Base-by-base conservation (phyloP, 2,888 invertebrate genomes). In the Noctua pronuba region DNA sequence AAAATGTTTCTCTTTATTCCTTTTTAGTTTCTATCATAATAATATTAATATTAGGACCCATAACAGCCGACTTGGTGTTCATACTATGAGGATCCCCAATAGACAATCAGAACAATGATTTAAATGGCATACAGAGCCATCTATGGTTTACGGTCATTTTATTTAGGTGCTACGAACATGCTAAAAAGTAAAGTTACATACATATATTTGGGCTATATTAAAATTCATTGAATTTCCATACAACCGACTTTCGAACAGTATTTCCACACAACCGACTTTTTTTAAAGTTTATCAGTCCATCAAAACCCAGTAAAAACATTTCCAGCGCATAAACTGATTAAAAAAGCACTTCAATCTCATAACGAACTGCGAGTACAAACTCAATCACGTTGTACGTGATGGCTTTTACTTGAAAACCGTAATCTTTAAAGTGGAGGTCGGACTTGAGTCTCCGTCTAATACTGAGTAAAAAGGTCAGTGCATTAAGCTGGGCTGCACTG, bases 391-490 rank as follows among this genome's bases (percentile, higher is more conserved):
- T 49, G 16, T 73, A 85, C 77, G 77, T 64, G 72, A 69, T 28
- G 41, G 62, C 44, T 84, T 77, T 79, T 78, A 68, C 79, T 83
- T 83, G 55, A 77, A 86, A 86, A 79, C 65, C n/a, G 66, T 75
- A 73, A 70, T 75, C 66, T 71, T 68, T 72, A 78, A 79, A 86
- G 62, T 70, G 58, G 58, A 76, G 52, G 38, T 71, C 66, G 58
- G 41, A 66, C 68, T 75, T 66, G 66, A 77, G 65, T 73, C 65
- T 67, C 35, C 73, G n/a, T 79, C 66, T 52, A 80, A 72, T 75
- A 72, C 41, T 28, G 68, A 41, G 67, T 77, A 81, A 84, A 79
- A 75, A 80, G 80, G 87, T 80, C 80, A 86, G 72, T 82, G 80
- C 77, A 79, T 88, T 80, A 75, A 81, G 69, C 74, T 79, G 60